A percentile compares a stretch with the other conserved stretches of the same genome.
These are phyloP conservation scores for Drosophila rellima DNA, from an alignment of 2,888 invertebrate species.

Conservation along the genomic window DNA sequence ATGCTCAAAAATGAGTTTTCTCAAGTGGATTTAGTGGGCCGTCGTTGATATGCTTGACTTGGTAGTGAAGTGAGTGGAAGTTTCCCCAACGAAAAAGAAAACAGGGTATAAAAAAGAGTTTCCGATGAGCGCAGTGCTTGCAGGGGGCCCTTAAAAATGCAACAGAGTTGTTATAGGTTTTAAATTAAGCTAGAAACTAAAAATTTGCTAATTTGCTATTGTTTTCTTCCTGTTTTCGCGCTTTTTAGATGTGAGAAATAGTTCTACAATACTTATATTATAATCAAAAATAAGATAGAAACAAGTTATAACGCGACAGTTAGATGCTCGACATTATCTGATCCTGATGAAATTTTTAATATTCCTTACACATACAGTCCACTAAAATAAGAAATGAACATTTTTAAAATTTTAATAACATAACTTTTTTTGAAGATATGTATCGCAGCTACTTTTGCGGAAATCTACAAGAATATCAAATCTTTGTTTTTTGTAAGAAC, in stretches of 20 bases:
- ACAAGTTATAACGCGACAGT: neutral
- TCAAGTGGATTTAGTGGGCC: constrained; percentile 61
- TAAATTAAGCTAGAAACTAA: neutral
- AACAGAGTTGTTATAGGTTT: neutral
- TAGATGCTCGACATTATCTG: too few species aligned
- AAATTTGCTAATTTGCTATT: neutral
- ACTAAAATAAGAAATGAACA: too few species aligned
- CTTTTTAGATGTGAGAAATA: neutral
- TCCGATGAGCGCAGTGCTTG: constrained; percentile 23
- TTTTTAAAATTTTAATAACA: too few species aligned
- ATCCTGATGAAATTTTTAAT: too few species aligned
- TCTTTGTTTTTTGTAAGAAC: too few species aligned
- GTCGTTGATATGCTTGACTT: constrained; percentile 65
- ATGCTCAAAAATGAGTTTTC: constrained; percentile 73
- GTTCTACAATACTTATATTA: neutral
- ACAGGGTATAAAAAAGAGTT: constrained; percentile 49
- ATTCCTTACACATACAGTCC: too few species aligned
- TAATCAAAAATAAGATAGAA: neutral
- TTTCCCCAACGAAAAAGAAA: constrained; percentile 4
- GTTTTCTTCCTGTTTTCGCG: neutral
- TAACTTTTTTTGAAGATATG: too few species aligned
- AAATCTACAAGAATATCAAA: too few species aligned
- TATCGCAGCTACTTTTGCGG: too few species aligned
- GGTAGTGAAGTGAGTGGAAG: constrained; percentile 66
- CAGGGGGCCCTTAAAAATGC: constrained; percentile 52